Percentiles rank a stretch among this genome's conserved stretches.
Conservation (phyloP, 1,140 invertebrate species). For the Metopolophium dirhodum region DNA sequence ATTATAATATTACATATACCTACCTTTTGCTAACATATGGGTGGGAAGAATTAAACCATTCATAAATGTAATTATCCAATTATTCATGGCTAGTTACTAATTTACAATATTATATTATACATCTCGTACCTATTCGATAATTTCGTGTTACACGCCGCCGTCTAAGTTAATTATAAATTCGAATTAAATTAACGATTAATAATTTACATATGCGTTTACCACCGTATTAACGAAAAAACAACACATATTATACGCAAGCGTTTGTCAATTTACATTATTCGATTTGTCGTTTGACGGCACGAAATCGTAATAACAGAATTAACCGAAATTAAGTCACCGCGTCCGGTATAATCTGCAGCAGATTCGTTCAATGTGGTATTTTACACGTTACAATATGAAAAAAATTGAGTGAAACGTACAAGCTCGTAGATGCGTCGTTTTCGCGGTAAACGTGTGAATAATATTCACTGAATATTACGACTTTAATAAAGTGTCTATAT, state of each 20-base stretch:
- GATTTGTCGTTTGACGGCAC: neutral
- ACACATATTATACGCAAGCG: neutral
- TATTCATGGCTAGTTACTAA: neutral
- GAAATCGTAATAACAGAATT: neutral
- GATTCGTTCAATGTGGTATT: neutral
- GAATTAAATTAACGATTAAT: neutral
- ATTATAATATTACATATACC: neutral
- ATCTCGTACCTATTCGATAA: neutral
- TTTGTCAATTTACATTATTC: neutral
- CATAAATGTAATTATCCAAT: neutral
- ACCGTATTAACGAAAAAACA: no score
- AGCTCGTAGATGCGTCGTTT: neutral
- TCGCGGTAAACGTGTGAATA: neutral
- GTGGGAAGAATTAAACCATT: neutral
- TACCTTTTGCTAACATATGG: neutral
- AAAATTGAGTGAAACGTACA: no score
- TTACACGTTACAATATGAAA: no score
- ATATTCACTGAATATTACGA: neutral
- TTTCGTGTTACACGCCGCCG: neutral
- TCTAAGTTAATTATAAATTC: neutral
- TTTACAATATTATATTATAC: neutral
- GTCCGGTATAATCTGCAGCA: neutral
- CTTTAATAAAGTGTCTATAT: neutral
- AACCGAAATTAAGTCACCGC: neutral
- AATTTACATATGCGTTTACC: neutral